Conservation (phyloP, 2,888 invertebrate species). For the Galeopsomyia nigrocyanea region DNA sequence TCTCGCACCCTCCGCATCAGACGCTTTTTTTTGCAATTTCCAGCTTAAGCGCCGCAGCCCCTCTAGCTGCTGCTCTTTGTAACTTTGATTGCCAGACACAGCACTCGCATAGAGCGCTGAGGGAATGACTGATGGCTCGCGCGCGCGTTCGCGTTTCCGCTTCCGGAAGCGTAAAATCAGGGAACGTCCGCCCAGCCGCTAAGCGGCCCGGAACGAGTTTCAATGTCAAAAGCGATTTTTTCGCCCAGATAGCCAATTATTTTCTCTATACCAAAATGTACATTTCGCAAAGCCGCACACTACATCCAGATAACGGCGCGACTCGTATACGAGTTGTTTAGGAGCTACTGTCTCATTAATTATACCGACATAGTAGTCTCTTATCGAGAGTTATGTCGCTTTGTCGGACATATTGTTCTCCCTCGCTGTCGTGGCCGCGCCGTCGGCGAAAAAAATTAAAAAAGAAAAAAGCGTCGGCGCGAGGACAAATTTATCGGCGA, state of each 20-base stretch:
- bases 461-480: too few species aligned
- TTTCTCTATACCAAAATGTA: too few species aligned
- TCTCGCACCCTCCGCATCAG: constrained; percentile 30
- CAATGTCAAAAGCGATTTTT: constrained; percentile 37
- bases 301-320: too few species aligned
- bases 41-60: constrained; percentile 19
- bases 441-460: too few species aligned
- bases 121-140: constrained; percentile 41
- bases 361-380: constrained; percentile 3
- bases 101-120: not conserved
- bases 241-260: constrained; percentile 1
- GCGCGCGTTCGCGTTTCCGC: constrained; percentile 42
- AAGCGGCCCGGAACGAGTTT: constrained; percentile 34
- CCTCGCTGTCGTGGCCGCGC: too few species aligned
- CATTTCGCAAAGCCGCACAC: too few species aligned
- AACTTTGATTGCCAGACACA: constrained; percentile 43
- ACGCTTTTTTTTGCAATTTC: constrained; percentile 30
- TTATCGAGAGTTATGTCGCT: too few species aligned
- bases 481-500: constrained; percentile 36
- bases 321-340: constrained; percentile 35
- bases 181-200: constrained; percentile 31
- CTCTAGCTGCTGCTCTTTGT: not conserved
- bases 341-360: constrained; percentile 38
- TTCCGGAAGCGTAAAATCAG: constrained; percentile 46
- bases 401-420: too few species aligned